Evolutionary conservation across 2,888 invertebrate genomes (phyloP).

Genomic region (Anagyrus pseudococci): DNA sequence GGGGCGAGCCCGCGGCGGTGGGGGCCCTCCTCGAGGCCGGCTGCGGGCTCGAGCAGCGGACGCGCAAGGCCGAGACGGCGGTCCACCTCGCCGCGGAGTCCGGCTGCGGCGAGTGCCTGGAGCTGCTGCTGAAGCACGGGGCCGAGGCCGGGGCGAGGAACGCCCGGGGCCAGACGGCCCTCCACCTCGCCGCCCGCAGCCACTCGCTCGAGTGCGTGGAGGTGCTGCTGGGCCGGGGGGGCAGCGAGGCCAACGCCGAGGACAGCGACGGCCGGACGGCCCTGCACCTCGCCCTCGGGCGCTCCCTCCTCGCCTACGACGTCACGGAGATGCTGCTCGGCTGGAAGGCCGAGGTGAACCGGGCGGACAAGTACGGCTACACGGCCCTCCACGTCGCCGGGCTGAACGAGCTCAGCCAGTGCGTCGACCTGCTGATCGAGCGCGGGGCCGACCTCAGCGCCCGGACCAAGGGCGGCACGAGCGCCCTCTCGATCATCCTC

Average conservation of each 20-base stretch:
- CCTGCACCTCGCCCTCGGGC: conserved; percentile 84
- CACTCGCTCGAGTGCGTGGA: conserved; percentile 85
- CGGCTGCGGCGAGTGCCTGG: conserved; percentile 82
- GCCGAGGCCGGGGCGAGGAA: conserved; percentile 79
- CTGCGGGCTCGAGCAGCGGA: conserved; percentile 49
- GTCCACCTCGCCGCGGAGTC: conserved; percentile 89
- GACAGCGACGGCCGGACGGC: conserved; percentile 84
- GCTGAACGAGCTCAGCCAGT: conserved; percentile 82
- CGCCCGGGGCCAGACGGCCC: conserved; percentile 81
- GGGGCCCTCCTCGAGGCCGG: conserved; percentile 78
- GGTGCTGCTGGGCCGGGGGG: conserved; percentile 74
- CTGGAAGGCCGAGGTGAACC: conserved; percentile 84
- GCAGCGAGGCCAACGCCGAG: conserved; percentile 79
- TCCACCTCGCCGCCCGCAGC: conserved; percentile 84
- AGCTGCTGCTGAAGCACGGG: conserved; percentile 74
- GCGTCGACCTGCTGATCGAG: conserved; percentile 83
- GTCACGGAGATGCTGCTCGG: conserved; percentile 79
- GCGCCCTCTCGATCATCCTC: conserved; percentile 84
- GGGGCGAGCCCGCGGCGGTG: conserved; percentile 79
- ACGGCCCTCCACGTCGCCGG: conserved; percentile 87
- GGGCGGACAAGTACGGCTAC: conserved; percentile 85
- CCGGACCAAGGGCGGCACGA: conserved; percentile 85
- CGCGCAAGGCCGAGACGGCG: conserved; percentile 77
- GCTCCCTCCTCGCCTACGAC: conserved; percentile 80
- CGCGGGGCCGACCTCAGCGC: conserved; percentile 90